Evolutionary conservation across 2,797 vertebrate genomes (phyloP).

Genomic region (Diceros bicornis): DNA sequence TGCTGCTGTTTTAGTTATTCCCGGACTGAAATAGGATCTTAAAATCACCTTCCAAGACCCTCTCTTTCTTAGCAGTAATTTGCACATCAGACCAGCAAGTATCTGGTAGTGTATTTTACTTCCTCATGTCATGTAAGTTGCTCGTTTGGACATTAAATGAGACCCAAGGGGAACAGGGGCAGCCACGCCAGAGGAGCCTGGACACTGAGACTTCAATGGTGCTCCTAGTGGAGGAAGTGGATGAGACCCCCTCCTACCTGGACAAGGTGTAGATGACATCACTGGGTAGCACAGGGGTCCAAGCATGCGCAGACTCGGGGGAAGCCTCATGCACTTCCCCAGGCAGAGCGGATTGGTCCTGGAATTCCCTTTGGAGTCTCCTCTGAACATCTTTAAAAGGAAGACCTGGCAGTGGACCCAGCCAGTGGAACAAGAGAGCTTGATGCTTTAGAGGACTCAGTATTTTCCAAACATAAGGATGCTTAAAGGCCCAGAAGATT

Average conservation of each 20-base stretch:
- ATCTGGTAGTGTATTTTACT: background rate
- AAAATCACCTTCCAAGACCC: background rate
- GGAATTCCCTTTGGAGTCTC: background rate
- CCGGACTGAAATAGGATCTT: background rate
- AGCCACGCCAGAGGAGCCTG: background rate
- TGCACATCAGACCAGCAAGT: background rate
- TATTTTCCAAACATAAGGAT: background rate
- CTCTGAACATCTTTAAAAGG: background rate
- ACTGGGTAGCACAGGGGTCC: rapidly evolving
- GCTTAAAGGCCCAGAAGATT: background rate
- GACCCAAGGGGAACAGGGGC: background rate
- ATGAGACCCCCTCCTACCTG: background rate
- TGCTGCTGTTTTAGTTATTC: background rate
- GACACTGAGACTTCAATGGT: rapidly evolving
- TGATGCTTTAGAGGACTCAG: background rate
- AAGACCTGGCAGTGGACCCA: background rate
- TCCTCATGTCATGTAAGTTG: background rate
- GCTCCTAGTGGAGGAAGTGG: background rate
- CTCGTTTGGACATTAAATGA: background rate
- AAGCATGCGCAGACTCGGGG: rapidly evolving
- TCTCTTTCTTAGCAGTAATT: background rate
- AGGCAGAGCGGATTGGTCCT: background rate
- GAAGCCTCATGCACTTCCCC: rapidly evolving
- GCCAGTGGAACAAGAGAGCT: background rate
- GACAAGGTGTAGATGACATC: background rate